Evolutionary conservation across 1,140 invertebrate species (phyloP).

Genomic region (Chionoecetes opilio): DNA sequence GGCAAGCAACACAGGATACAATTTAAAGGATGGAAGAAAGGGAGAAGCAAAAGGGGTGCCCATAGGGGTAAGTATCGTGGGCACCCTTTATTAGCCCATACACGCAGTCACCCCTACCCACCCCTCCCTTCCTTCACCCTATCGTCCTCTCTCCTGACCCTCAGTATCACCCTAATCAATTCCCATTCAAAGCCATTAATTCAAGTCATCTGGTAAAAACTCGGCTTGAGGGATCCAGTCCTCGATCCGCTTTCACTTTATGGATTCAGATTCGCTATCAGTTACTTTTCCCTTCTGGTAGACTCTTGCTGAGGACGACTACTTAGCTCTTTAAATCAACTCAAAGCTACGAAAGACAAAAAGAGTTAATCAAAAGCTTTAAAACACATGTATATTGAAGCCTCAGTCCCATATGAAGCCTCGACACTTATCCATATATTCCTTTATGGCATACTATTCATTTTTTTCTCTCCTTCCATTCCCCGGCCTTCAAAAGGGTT

Average conservation of each 20-base stretch:
- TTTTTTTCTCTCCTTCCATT: no score
- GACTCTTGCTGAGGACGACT: no score
- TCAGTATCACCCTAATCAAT: slow-evolving; percentile 10
- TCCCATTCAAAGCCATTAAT: neutral
- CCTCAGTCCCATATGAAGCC: no score
- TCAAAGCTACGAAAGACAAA: neutral
- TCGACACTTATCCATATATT: no score
- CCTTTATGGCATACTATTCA: no score
- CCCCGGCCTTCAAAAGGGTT: no score
- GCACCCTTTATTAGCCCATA: neutral
- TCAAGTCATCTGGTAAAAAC: slow-evolving; percentile 1
- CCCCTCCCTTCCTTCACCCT: neutral
- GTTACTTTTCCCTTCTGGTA: neutral
- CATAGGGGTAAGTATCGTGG: neutral
- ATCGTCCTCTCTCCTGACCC: neutral
- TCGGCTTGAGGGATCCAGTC: neutral
- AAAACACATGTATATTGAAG: no score
- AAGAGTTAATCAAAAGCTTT: neutral
- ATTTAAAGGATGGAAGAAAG: neutral
- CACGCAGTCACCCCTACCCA: neutral
- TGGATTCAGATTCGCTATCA: neutral
- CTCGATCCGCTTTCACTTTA: neutral
- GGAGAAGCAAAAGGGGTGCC: neutral
- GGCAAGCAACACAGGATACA: neutral
- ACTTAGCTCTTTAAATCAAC: neutral